phyloP scores from a whole-genome alignment of 2,113 vertebrate species.

The Ammodytes marinus region DNA sequence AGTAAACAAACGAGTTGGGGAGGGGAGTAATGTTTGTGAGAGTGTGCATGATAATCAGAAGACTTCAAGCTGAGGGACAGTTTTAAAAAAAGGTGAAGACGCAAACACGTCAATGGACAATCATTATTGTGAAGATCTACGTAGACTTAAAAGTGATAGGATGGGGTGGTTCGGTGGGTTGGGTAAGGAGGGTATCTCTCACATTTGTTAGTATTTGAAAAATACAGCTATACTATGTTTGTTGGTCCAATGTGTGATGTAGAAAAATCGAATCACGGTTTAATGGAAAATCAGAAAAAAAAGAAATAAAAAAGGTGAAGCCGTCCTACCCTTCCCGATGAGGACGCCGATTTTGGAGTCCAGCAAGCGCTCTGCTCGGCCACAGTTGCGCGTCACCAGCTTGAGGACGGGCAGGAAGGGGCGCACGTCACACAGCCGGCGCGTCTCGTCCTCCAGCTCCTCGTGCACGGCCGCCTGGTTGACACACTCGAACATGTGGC shows the following conservation, averaged over 20 bases:
- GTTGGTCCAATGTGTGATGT: too few species aligned
- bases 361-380: conserved; percentile 92
- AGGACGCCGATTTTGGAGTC: conserved; percentile 98
- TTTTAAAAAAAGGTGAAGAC: not conserved
- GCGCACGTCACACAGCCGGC: conserved; percentile 94
- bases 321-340: conserved; percentile 93
- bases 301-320: not conserved
- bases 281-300: too few species aligned
- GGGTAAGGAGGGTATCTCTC: too few species aligned
- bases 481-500: conserved; percentile 98
- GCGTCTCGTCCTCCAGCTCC: conserved; percentile 95
- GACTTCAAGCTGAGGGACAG: not conserved
- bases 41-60: not conserved
- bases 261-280: too few species aligned
- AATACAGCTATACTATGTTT: too few species aligned
- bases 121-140: too few species aligned
- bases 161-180: too few species aligned
- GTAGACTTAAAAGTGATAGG: too few species aligned
- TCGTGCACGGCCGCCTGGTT: conserved; percentile 97
- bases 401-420: conserved; percentile 97
- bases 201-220: too few species aligned
- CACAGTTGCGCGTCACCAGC: conserved; percentile 93
- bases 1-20: conserved; percentile 1
- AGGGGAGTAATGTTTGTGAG: conserved; percentile 3
- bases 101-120: too few species aligned